Evolutionary conservation across 2,797 vertebrate genomes (phyloP).

Genomic region (Triplophysa bombifrons): DNA sequence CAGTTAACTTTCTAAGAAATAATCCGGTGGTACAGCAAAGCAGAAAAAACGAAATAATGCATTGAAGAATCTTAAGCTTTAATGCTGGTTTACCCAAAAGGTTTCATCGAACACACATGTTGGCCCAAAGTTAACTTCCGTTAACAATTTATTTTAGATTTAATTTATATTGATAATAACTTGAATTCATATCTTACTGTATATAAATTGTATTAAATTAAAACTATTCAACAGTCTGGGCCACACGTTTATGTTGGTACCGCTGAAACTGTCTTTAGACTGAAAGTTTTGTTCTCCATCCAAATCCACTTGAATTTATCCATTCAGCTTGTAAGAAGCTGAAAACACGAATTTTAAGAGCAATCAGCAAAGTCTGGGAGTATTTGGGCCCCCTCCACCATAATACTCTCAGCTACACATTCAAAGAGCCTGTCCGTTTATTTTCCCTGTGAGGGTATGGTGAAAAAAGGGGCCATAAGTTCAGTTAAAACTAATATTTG

Average conservation of each 20-base stretch:
- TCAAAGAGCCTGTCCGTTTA: slow-evolving; percentile 40
- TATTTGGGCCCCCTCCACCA: slow-evolving; percentile 28
- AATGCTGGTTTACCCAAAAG: background rate
- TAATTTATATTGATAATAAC: too few species aligned
- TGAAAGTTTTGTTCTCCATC: slow-evolving; percentile 29
- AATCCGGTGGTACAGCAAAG: background rate
- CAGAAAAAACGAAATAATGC: slow-evolving; percentile 15
- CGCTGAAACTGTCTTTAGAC: background rate
- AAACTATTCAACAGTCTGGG: too few species aligned
- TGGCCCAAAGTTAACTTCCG: too few species aligned
- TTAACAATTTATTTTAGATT: too few species aligned
- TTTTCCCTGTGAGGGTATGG: slow-evolving; percentile 40
- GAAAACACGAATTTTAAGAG: slow-evolving; percentile 48
- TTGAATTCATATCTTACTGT: too few species aligned
- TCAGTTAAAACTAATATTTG: slow-evolving; percentile 55
- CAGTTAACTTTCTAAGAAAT: slow-evolving; percentile 22
- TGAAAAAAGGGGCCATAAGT: slow-evolving; percentile 40
- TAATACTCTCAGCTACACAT: slow-evolving; percentile 44
- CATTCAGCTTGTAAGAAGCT: slow-evolving; percentile 33
- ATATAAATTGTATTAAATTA: too few species aligned
- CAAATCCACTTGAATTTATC: slow-evolving; percentile 35
- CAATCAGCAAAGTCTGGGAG: slow-evolving; percentile 47
- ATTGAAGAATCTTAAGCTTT: slow-evolving; percentile 11
- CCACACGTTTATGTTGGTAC: too few species aligned
- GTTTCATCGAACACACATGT: background rate